Evolutionary conservation across 37 sponge, comb jelly and placozoan genomes (phyloP), one percentile per base, ranked within the genome.

Genomic region (Amphimedon queenslandica): DNA sequence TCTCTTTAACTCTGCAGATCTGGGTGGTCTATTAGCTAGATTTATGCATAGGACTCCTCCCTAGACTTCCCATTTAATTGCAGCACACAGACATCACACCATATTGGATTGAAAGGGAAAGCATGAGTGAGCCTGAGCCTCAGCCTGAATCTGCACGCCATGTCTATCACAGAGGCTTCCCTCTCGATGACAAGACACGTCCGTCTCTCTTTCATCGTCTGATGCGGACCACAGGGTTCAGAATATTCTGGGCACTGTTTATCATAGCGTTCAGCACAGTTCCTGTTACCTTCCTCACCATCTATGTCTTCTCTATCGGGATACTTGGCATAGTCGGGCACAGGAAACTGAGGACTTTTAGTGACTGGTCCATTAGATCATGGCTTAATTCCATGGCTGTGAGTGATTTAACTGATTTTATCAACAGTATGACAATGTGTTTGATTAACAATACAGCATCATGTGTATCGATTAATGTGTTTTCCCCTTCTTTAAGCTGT

Each of bases 351-450:
- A 34, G 58, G 29, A 57, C 58, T 3, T 73, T 73, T 36, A 27
- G 55, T 4, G 73, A 73, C 57, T 73, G 56, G 57, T 37, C 58
- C 24, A 57, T 56, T 29, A 58, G 73, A 3, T 2, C 35, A 21
- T 73, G 53, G 56, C 58, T 73, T 47, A 23, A 30, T 24, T 53
- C 34, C 27, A 67, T 67, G 68, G 68, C 39, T 34, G 37, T 73
- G 34, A 73, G 61, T n/a, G n/a, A n/a, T n/a, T n/a, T n/a, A n/a
- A n/a, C n/a, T n/a, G n/a, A n/a, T n/a, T n/a, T n/a, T n/a, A n/a
- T n/a, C n/a, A n/a, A n/a, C n/a, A n/a, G n/a, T n/a, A n/a, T n/a
- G n/a, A n/a, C n/a, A n/a, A n/a, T n/a, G n/a, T n/a, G n/a, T n/a
- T n/a, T n/a, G n/a, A n/a, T n/a, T n/a, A n/a, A n/a, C n/a, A n/a